These are phyloP conservation scores for Podarcis muralis DNA, from an alignment of 2,113 vertebrate genomes.

Conservation along the genomic window DNA sequence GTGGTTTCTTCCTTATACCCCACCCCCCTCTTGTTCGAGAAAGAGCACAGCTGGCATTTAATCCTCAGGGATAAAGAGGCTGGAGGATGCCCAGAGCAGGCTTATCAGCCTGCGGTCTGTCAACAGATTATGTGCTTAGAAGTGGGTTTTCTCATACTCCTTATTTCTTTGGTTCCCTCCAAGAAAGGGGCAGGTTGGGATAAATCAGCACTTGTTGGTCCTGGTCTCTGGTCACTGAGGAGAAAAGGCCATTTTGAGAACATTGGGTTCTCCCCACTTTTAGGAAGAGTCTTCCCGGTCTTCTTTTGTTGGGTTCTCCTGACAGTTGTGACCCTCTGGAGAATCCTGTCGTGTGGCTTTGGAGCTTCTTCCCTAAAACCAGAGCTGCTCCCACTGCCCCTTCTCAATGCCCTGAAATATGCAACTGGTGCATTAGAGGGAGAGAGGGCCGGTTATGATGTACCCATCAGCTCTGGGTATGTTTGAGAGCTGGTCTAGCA, in stretches of 20 bases:
- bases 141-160: background rate
- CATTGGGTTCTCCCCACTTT: background rate
- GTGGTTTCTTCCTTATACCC: slow-evolving; percentile 1
- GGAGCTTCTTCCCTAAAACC: background rate
- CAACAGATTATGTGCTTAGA: slow-evolving; percentile 28
- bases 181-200: accelerated
- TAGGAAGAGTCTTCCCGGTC: background rate
- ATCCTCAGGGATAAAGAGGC: slow-evolving; percentile 43
- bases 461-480: too few relatives aligned
- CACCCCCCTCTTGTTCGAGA: background rate
- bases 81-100: slow-evolving; percentile 7
- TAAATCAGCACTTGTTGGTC: too few relatives aligned
- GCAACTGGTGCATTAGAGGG: background rate
- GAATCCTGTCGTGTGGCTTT: background rate
- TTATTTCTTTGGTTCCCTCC: background rate
- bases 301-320: background rate
- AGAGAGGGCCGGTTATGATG: background rate
- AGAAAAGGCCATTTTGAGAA: background rate
- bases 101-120: slow-evolving; percentile 45
- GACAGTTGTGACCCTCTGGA: background rate
- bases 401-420: background rate
- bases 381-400: background rate
- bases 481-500: background rate
- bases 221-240: background rate
- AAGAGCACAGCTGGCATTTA: slow-evolving; percentile 21